Evolutionary conservation across 2,888 invertebrate species (phyloP).

Genomic region (Bhutanitis thaidina): DNA sequence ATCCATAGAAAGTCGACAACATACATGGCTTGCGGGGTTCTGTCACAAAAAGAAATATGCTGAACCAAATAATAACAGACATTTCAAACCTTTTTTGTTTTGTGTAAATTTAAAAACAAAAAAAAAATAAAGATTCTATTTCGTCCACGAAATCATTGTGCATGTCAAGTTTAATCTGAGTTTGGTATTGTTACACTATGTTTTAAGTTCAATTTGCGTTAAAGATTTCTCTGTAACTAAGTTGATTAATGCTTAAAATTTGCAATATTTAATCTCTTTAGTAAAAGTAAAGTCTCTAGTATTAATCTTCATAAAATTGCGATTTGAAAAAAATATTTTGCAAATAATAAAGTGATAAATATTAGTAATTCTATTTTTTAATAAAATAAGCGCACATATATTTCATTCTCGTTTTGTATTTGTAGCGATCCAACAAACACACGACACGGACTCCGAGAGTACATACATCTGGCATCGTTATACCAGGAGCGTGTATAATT

Average conservation of each 20-base stretch:
- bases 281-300: too few relatives aligned
- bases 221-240: too few relatives aligned
- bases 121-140: background rate
- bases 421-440: slow-evolving; percentile 5
- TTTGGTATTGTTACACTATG: too few relatives aligned
- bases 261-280: too few relatives aligned
- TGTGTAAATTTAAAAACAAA: background rate
- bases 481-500: slow-evolving; percentile 50
- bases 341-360: too few relatives aligned
- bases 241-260: too few relatives aligned
- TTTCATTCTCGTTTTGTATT: slow-evolving; percentile 1
- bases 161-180: background rate
- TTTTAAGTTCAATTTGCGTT: too few relatives aligned
- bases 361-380: too few relatives aligned
- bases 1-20: background rate
- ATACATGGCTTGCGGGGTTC: background rate
- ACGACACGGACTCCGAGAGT: slow-evolving; percentile 5
- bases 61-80: background rate
- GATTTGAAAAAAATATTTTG: too few relatives aligned
- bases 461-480: slow-evolving; percentile 23
- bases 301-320: too few relatives aligned
- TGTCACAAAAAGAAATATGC: background rate
- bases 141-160: background rate
- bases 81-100: background rate
- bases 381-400: background rate